Conservation (phyloP, 1,140 invertebrate genomes). For the Hylaeus anthracinus region DNA sequence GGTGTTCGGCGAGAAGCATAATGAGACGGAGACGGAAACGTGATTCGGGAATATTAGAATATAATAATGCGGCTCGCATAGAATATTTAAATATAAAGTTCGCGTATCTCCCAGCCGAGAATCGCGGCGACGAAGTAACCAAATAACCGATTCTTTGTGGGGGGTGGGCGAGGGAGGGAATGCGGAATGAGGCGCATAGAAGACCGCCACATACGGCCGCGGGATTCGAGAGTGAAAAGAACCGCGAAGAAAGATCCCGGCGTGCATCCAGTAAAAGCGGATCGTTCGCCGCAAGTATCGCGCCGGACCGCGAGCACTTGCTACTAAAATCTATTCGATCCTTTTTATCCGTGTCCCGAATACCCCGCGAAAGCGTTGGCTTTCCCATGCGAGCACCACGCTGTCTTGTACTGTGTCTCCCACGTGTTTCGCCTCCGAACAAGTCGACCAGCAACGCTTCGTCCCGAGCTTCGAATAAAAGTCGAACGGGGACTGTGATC, state of each 20-base stretch:
- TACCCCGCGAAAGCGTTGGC: too few relatives aligned
- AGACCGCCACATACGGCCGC: too few relatives aligned
- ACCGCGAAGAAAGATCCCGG: constrained; percentile 1
- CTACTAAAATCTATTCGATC: constrained; percentile 46
- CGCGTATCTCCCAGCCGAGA: neutral
- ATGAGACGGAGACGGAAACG: neutral
- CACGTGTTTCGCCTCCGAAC: too few relatives aligned
- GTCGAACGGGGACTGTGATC: too few relatives aligned
- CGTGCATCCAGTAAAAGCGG: constrained; percentile 20
- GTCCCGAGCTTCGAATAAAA: too few relatives aligned
- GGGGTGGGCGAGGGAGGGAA: neutral
- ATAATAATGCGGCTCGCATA: neutral
- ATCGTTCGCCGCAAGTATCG: constrained; percentile 27
- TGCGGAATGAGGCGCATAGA: constrained; percentile 3
- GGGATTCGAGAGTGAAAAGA: neutral
- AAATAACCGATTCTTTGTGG: constrained; percentile 16
- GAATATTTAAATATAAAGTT: constrained; percentile 11
- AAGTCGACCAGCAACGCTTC: too few relatives aligned
- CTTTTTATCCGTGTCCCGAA: constrained; percentile 43
- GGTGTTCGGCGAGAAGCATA: neutral
- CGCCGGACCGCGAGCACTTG: constrained; percentile 28
- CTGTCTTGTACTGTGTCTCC: too few relatives aligned
- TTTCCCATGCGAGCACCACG: too few relatives aligned
- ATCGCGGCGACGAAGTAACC: neutral
- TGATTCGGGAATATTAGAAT: neutral